Percentiles rank a stretch among this genome's conserved stretches.
These are phyloP conservation scores for Parochlus steinenii DNA, from an alignment of 2,888 invertebrate genomes.

Conservation along the genomic window DNA sequence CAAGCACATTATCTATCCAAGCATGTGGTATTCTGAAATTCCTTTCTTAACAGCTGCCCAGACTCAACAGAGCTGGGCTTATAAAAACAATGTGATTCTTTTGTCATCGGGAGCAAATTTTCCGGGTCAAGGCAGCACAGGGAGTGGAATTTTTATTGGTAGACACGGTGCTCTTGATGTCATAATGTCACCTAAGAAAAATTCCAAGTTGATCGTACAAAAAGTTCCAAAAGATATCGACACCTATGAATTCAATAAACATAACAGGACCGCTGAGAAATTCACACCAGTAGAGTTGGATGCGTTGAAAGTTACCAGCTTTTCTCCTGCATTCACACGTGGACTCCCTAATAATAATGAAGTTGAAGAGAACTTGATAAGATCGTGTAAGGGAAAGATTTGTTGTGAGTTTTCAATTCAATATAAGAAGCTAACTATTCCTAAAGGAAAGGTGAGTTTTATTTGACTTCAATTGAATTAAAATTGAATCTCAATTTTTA, in stretches of 20 bases:
- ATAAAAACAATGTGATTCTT: conserved; percentile 47
- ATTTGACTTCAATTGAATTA: too few relatives aligned
- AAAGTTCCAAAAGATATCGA: conserved; percentile 13
- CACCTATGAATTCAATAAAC: conserved; percentile 1
- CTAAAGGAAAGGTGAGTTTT: background rate
- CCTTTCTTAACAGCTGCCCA: conserved; percentile 43
- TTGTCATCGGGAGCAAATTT: conserved; percentile 55
- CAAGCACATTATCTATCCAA: conserved; percentile 37
- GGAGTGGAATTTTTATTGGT: conserved; percentile 57
- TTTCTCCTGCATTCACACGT: background rate
- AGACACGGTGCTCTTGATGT: conserved; percentile 32
- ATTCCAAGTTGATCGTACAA: conserved; percentile 16
- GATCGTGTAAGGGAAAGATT: background rate
- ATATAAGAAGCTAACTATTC: background rate
- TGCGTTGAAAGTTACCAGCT: conserved; percentile 2
- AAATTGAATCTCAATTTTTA: too few relatives aligned
- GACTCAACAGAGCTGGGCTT: conserved; percentile 53
- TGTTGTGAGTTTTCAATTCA: conserved; percentile 3
- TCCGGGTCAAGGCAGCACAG: conserved; percentile 42
- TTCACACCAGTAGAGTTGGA: conserved; percentile 5
- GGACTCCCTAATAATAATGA: background rate
- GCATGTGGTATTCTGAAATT: conserved; percentile 44
- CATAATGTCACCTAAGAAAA: conserved; percentile 32
- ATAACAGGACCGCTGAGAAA: background rate
- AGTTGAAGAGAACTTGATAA: background rate